Conservation (phyloP, 2,888 invertebrate species). For the Lochmaea capreae region DNA sequence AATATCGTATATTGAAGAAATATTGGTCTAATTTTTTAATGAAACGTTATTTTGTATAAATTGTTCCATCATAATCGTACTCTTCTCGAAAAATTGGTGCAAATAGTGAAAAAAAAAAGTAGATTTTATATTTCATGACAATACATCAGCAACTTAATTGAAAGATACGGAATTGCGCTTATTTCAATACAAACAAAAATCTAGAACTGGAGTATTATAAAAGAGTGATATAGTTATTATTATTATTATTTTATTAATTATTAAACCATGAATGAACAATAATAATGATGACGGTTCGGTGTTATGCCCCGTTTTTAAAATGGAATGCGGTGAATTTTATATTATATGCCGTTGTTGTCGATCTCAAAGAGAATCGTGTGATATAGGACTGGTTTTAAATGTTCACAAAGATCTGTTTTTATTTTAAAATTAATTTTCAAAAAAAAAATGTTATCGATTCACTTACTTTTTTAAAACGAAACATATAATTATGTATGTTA, state of each 20-base stretch:
- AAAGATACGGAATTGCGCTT: constrained; percentile 51
- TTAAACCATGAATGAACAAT: constrained; percentile 52
- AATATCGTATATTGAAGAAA: neutral
- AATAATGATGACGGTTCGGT: constrained; percentile 53
- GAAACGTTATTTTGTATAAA: constrained; percentile 24
- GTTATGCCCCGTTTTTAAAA: constrained; percentile 48
- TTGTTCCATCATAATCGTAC: neutral
- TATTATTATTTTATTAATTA: constrained; percentile 45
- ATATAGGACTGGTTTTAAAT: constrained; percentile 65
- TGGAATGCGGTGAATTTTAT: constrained; percentile 41
- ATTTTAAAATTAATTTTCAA: constrained; percentile 53
- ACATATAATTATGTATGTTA: too few relatives aligned
- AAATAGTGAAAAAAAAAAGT: constrained; percentile 42
- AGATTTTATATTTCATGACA: constrained; percentile 59
- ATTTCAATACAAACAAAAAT: constrained; percentile 37
- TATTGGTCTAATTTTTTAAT: constrained; percentile 2
- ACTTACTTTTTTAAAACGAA: too few relatives aligned
- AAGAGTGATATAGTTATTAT: constrained; percentile 56
- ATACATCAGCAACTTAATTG: constrained; percentile 52
- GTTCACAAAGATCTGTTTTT: constrained; percentile 65
- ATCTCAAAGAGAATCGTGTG: constrained; percentile 65
- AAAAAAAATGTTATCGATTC: constrained; percentile 44
- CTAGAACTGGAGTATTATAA: constrained; percentile 55
- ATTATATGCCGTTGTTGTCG: constrained; percentile 54
- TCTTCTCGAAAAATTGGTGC: constrained; percentile 35